Evolutionary conservation across 2,888 invertebrate genomes (phyloP), one percentile per base, ranked within the genome.

Genomic region (Parelbella ahira): DNA sequence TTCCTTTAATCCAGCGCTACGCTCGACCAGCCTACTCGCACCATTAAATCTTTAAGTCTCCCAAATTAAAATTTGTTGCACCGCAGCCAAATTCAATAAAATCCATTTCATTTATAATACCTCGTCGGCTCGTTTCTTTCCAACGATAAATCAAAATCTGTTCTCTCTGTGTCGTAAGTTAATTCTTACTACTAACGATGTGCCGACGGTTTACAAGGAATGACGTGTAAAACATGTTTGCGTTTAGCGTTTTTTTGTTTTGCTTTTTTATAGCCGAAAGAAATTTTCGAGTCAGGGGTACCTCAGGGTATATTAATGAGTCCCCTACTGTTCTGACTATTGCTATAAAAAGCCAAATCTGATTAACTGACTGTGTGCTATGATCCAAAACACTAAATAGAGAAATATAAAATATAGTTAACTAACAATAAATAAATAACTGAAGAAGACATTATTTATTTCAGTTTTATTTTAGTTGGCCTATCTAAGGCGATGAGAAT

Each of bases 151-250:
- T 41, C 41, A 33, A 27, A 19, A 12, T 27, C 18, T 10, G 33
- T 27, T 41, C 27, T 25, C 25, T 24, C 12, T 8, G 32, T 24
- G 24, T 32, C 25, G 39, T 25, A 32, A 32, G 19, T 9, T 39
- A 39, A 25, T 39, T 32, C 32, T 32, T 32, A 12, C 28, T 21
- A 8, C 27, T 41, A 41, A 41, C 41, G 41, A 41, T 15, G 41
- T 33, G 15, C 33, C 41, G 33, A 41, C 24, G 25, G 19, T 25
- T 28, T 39, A 32, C 32, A 41, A 15, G 6, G 12, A 21, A 27
- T 20, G 15, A 32, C 32, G 27, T 21, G 27, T 20, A 13, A 28
- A 15, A 27, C 19, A 15, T 28, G 41, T 33, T 41, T 33, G 1
- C 5, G 37, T 25, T 36, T 24, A 20, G 7, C 19, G 4, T 27